Percentiles rank a stretch among this genome's conserved stretches.
These are phyloP conservation scores for Chaenocephalus aceratus DNA, from an alignment of 2,113 vertebrate genomes.

Conservation along the genomic window DNA sequence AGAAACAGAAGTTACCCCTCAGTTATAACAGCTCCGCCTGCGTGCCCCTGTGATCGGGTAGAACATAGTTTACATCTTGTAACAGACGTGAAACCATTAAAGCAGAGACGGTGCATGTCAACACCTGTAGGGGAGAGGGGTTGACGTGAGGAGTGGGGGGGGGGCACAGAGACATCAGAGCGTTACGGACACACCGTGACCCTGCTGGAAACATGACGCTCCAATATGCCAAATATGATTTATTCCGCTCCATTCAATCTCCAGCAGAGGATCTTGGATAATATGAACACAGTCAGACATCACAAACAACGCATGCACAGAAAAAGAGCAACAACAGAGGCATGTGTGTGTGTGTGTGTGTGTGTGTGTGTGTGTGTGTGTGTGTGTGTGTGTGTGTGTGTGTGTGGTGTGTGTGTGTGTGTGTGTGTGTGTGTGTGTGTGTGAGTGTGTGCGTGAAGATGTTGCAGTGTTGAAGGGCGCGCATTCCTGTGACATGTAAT, in stretches of 20 bases:
- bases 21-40: not conserved
- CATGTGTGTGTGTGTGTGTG: too few relatives aligned
- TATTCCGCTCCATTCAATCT: constrained; percentile 46
- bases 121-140: constrained; percentile 48
- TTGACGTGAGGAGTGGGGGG: constrained; percentile 11
- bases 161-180: constrained; percentile 29
- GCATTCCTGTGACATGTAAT: constrained; percentile 54
- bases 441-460: not conserved
- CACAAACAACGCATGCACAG: not conserved
- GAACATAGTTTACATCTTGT: constrained; percentile 23
- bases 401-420: too few relatives aligned
- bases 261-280: not conserved
- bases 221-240: constrained; percentile 32
- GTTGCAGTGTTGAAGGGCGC: constrained; percentile 43
- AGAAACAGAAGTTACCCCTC: not conserved
- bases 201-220: constrained; percentile 45
- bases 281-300: not conserved
- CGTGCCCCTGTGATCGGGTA: constrained; percentile 1
- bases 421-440: too few relatives aligned
- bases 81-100: constrained; percentile 47
- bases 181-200: constrained; percentile 6
- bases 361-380: not conserved
- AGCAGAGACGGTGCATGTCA: constrained; percentile 33
- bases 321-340: not conserved
- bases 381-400: not conserved